Percentiles rank a stretch among this genome's conserved stretches.
These are phyloP conservation scores for Eudyptes chrysolophus DNA, from an alignment of 2,113 vertebrate species.

Conservation along the genomic window DNA sequence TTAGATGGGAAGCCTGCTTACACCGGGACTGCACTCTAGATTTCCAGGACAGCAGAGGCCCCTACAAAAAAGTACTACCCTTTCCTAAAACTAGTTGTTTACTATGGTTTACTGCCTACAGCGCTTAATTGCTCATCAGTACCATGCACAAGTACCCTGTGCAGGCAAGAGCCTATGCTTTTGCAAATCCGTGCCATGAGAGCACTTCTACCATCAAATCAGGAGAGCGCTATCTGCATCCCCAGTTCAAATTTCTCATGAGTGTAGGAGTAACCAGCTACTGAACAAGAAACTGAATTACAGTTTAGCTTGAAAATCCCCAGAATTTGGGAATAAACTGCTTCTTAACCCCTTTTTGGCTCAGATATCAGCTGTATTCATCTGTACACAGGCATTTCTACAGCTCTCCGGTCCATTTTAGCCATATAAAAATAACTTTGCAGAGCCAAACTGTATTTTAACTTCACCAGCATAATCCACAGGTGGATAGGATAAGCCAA, in stretches of 20 bases:
- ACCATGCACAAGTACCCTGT: fast-evolving
- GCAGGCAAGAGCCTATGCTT: not conserved
- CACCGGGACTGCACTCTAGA: not conserved
- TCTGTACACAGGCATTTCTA: not conserved
- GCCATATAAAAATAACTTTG: not conserved
- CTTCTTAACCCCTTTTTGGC: not conserved
- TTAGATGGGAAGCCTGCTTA: not conserved
- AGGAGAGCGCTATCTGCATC: not conserved
- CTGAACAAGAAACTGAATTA: not conserved
- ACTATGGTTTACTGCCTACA: not conserved
- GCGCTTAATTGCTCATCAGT: not conserved
- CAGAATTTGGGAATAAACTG: not conserved
- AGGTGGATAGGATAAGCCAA: not conserved
- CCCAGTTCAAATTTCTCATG: not conserved
- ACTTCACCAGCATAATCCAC: not conserved
- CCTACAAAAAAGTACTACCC: not conserved
- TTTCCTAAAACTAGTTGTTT: not conserved
- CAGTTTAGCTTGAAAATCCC: not conserved
- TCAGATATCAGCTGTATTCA: not conserved
- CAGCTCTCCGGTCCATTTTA: not conserved
- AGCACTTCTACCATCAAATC: not conserved
- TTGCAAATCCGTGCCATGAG: not conserved
- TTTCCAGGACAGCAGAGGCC: not conserved
- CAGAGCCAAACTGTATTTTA: not conserved
- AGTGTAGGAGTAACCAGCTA: not conserved